phyloP scores from a whole-genome alignment of 1,140 invertebrate species.

The Rhyacophila brunnea region DNA sequence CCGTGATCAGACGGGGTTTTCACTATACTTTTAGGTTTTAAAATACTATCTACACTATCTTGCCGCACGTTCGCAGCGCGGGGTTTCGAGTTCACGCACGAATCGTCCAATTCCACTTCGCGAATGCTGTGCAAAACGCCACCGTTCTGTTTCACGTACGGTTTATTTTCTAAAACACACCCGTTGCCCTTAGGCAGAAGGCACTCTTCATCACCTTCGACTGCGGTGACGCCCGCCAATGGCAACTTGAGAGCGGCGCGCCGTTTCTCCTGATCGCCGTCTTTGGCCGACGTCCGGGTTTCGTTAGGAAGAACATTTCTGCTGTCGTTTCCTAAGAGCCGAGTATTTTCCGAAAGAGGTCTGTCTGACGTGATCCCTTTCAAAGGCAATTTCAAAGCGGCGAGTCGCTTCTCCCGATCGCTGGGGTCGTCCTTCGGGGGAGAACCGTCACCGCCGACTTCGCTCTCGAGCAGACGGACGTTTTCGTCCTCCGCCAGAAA shows the following conservation, averaged over 20 bases:
- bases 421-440: neutral
- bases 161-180: neutral
- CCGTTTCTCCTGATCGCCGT: conserved; percentile 5
- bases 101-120: conserved; percentile 23
- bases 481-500: neutral
- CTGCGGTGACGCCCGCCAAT: neutral
- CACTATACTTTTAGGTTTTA: conserved; percentile 33
- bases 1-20: conserved; percentile 31
- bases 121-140: conserved; percentile 19
- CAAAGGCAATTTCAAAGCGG: conserved; percentile 5
- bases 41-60: neutral
- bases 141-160: neutral
- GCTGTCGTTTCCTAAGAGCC: too few relatives aligned
- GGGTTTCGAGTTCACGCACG: neutral
- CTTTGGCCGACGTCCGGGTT: neutral
- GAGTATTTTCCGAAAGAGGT: too few relatives aligned
- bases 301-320: neutral
- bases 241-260: conserved; percentile 11
- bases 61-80: conserved; percentile 4
- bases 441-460: neutral
- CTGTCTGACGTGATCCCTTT: neutral
- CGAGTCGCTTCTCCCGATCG: neutral
- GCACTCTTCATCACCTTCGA: neutral
- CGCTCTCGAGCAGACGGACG: neutral
- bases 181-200: conserved; percentile 8